Percentiles rank a stretch among this genome's conserved stretches.
These are phyloP conservation scores for Iguana delicatissima DNA, from an alignment of 2,797 vertebrate species.

Conservation along the genomic window DNA sequence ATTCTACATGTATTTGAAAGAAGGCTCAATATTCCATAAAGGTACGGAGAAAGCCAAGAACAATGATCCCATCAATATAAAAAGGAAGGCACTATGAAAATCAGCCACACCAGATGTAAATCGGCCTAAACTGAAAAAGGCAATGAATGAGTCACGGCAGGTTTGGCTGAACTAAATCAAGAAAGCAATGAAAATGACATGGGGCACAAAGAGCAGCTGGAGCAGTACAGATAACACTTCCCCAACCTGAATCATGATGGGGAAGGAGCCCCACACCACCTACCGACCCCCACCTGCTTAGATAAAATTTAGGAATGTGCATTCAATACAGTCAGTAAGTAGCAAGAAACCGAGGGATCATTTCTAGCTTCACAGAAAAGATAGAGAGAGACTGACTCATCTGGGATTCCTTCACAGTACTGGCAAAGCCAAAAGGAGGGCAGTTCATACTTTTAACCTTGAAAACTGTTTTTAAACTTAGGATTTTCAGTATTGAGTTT, in stretches of 20 bases:
- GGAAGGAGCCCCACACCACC: background rate
- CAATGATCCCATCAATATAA: slow-evolving; percentile 68
- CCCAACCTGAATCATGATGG: slow-evolving; percentile 4
- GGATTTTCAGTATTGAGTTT: background rate
- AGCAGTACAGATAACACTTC: slow-evolving; percentile 36
- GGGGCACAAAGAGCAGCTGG: slow-evolving; percentile 54
- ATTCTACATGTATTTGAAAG: slow-evolving; percentile 69
- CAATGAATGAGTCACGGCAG: slow-evolving; percentile 60
- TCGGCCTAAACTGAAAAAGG: slow-evolving; percentile 27
- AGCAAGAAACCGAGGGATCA: background rate
- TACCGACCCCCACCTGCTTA: background rate
- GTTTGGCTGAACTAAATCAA: slow-evolving; percentile 68
- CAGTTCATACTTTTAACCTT: slow-evolving; percentile 27
- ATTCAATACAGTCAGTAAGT: background rate
- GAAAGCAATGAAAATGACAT: slow-evolving; percentile 62
- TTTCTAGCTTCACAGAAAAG: background rate
- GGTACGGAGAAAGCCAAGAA: slow-evolving; percentile 65
- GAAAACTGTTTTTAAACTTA: background rate
- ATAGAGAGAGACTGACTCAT: background rate
- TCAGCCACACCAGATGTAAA: slow-evolving; percentile 60
- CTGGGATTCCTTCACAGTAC: slow-evolving; percentile 17
- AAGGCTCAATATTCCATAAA: slow-evolving; percentile 59
- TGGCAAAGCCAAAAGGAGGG: slow-evolving; percentile 7
- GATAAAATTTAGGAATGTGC: slow-evolving; percentile 9
- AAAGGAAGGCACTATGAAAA: slow-evolving; percentile 51